phyloP scores from a whole-genome alignment of 2,888 invertebrate genomes.

The Sinhomidia bicolor region DNA sequence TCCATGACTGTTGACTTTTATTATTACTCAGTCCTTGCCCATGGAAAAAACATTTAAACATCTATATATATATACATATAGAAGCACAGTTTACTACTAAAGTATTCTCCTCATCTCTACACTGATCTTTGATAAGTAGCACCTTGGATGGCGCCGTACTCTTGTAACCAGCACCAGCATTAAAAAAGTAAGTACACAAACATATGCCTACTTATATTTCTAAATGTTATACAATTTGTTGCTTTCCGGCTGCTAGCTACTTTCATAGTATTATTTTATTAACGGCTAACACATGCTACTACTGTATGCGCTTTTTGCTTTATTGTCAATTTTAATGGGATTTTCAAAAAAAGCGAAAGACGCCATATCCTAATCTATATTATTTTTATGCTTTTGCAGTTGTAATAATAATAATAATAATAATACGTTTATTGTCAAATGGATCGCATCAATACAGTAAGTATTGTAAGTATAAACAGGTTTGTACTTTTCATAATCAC shows the following conservation, averaged over 20 bases:
- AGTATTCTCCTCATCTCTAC: not conserved
- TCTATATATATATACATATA: not conserved
- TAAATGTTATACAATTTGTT: too few relatives aligned
- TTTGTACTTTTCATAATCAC: not conserved
- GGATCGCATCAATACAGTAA: too few relatives aligned
- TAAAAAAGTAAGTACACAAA: constrained; percentile 16
- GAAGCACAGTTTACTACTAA: not conserved
- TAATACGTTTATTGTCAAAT: too few relatives aligned
- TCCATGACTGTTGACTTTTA: too few relatives aligned
- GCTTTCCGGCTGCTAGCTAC: too few relatives aligned
- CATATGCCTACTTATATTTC: too few relatives aligned
- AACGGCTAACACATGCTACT: too few relatives aligned
- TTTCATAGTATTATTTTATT: too few relatives aligned
- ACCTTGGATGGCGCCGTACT: not conserved
- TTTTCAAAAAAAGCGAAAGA: not conserved
- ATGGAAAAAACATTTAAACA: too few relatives aligned
- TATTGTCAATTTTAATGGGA: not conserved
- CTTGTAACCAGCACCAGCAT: not conserved
- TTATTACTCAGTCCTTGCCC: not conserved
- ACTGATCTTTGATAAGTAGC: not conserved
- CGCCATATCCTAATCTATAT: not conserved
- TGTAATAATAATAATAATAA: too few relatives aligned
- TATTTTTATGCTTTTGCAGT: not conserved
- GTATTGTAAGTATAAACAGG: not conserved
- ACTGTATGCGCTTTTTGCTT: too few relatives aligned